Evolutionary conservation across 37 sponge, comb jelly and placozoan species (phyloP).

Genomic region (Chondrilla cf. caribensis): DNA sequence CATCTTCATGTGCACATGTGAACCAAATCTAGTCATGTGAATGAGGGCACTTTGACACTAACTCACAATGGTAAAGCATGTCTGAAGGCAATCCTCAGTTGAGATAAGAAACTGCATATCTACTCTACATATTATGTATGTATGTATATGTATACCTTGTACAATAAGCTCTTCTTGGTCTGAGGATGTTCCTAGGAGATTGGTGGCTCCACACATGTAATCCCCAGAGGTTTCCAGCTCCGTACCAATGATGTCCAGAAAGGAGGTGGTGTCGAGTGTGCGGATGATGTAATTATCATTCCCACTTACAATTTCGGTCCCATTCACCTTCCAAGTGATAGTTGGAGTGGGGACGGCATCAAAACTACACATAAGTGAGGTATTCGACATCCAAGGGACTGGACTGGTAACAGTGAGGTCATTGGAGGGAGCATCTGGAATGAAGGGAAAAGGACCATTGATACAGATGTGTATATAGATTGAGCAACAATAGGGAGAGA

Average conservation of each 20-base stretch:
- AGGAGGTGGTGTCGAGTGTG: neutral
- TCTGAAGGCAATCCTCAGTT: too few species aligned
- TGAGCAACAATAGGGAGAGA: too few species aligned
- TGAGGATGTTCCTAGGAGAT: constrained; percentile 11
- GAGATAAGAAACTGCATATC: too few species aligned
- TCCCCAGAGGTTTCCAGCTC: neutral
- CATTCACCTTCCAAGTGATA: constrained; percentile 24
- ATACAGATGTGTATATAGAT: neutral
- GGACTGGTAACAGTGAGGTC: neutral
- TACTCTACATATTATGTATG: too few species aligned
- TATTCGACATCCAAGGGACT: neutral
- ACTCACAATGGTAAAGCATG: too few species aligned
- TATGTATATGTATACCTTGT: constrained; percentile 25
- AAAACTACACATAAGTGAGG: constrained; percentile 13
- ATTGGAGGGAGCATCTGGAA: neutral
- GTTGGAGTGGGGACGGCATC: constrained; percentile 26
- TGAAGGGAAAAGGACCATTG: neutral
- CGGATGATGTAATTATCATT: neutral
- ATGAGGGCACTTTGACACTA: too few species aligned
- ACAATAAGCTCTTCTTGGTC: neutral
- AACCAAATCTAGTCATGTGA: too few species aligned
- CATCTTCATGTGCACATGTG: too few species aligned
- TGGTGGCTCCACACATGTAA: constrained; percentile 19
- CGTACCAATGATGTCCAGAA: neutral
- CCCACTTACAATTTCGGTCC: neutral